Conservation (phyloP, 1,140 invertebrate species). For the Drosophila melanica region DNA sequence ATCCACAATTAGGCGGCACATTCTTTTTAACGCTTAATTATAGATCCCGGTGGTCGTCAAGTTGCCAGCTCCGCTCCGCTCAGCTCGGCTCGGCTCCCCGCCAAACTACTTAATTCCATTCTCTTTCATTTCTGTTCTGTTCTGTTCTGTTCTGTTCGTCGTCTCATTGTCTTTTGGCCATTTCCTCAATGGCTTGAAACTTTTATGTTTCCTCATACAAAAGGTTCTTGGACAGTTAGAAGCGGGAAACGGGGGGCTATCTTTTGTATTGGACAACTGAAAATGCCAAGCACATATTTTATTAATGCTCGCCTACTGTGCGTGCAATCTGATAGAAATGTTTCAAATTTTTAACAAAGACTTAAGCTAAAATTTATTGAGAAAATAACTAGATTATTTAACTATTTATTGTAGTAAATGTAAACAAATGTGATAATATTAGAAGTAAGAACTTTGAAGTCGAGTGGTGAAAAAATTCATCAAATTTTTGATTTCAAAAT, state of each 20-base stretch:
- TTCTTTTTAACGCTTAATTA: constrained; percentile 69
- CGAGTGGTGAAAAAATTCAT: too few relatives aligned
- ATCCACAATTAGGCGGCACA: constrained; percentile 73
- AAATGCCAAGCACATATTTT: neutral
- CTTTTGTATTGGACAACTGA: constrained; percentile 26
- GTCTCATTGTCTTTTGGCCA: constrained; percentile 67
- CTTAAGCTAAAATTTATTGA: constrained; percentile 3
- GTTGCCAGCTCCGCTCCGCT: constrained; percentile 30
- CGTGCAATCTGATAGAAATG: constrained; percentile 14
- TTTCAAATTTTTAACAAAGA: constrained; percentile 26
- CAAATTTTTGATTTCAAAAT: too few relatives aligned
- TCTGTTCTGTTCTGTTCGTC: constrained; percentile 48
- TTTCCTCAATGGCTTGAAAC: constrained; percentile 60
- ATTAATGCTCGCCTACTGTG: neutral
- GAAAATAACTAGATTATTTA: neutral
- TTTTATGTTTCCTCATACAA: constrained; percentile 64
- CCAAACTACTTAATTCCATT: constrained; percentile 21
- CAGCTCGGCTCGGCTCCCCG: constrained; percentile 19
- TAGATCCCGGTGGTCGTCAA: constrained; percentile 42
- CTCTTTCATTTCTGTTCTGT: constrained; percentile 15
- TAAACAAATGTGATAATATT: too few relatives aligned
- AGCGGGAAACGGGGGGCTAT: constrained; percentile 27
- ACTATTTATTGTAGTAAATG: too few relatives aligned
- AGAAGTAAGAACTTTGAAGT: too few relatives aligned
- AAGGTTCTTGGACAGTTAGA: constrained; percentile 17